Evolutionary conservation across 92 coral and sea anemone species (phyloP).

Genomic region (Montipora capitata): DNA sequence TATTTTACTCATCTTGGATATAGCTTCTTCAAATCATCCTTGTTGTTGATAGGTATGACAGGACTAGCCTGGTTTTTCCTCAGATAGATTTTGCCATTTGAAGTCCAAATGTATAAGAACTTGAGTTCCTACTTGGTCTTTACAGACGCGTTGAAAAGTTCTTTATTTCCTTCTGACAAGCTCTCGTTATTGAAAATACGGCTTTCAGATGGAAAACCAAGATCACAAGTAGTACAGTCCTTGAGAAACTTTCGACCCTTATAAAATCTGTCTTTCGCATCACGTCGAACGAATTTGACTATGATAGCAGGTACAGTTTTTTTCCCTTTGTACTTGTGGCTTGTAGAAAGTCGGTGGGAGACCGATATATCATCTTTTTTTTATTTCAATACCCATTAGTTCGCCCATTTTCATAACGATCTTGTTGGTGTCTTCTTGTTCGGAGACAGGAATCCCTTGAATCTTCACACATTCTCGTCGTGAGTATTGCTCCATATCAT

Average conservation of each 20-base stretch:
- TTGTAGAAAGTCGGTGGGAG: too few relatives aligned
- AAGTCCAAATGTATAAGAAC: constrained; percentile 11
- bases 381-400: too few relatives aligned
- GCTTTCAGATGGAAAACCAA: constrained; percentile 45
- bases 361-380: too few relatives aligned
- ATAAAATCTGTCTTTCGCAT: constrained; percentile 42
- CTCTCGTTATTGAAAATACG: constrained; percentile 61
- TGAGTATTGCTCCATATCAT: background rate
- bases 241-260: constrained; percentile 33
- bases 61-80: too few relatives aligned
- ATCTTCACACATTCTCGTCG: too few relatives aligned
- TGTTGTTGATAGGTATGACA: constrained; percentile 18
- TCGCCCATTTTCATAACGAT: too few relatives aligned
- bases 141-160: constrained; percentile 1
- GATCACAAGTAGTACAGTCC: constrained; percentile 32
- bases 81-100: too few relatives aligned
- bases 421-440: too few relatives aligned
- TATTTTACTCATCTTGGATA: too few relatives aligned
- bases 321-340: constrained; percentile 33
- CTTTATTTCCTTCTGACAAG: constrained; percentile 5
- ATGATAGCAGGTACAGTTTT: constrained; percentile 55
- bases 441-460: too few relatives aligned
- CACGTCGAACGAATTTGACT: constrained; percentile 64
- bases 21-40: constrained; percentile 8
- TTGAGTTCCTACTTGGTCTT: constrained; percentile 23